phyloP scores from a whole-genome alignment of 2,888 invertebrate genomes.

The Falcaria lacertinaria region DNA sequence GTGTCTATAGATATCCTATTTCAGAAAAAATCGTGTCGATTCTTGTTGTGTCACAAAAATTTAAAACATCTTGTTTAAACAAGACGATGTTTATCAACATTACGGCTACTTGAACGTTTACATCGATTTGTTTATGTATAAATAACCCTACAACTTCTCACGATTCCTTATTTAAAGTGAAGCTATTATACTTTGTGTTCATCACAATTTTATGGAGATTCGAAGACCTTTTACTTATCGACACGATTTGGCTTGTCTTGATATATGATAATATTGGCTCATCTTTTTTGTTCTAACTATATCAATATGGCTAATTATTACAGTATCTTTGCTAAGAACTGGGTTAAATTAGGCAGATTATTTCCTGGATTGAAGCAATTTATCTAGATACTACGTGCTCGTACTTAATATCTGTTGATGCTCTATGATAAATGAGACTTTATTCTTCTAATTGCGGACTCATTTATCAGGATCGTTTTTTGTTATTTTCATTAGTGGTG shows the following conservation, averaged over 20 bases:
- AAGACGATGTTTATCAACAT: conserved; percentile 54
- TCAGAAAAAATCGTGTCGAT: conserved; percentile 20
- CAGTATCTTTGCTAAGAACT: too few relatives aligned
- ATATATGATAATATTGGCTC: too few relatives aligned
- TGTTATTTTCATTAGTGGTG: conserved; percentile 5
- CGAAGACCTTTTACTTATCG: not conserved
- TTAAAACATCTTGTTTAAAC: conserved; percentile 49
- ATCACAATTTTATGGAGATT: not conserved
- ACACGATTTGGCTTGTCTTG: too few relatives aligned
- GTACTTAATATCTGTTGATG: too few relatives aligned
- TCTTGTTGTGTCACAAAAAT: conserved; percentile 35
- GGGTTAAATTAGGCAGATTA: too few relatives aligned
- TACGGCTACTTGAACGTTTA: conserved; percentile 40
- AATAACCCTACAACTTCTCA: conserved; percentile 41
- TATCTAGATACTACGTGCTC: too few relatives aligned
- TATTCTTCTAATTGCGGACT: too few relatives aligned
- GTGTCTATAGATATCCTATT: conserved; percentile 25
- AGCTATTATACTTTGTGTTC: not conserved
- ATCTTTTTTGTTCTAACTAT: too few relatives aligned
- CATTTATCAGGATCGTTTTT: too few relatives aligned
- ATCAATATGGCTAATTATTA: too few relatives aligned
- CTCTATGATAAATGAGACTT: too few relatives aligned
- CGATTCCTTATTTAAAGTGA: conserved; percentile 29
- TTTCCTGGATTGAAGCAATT: too few relatives aligned
- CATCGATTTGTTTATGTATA: conserved; percentile 52